Base-by-base conservation (phyloP, 2,113 vertebrate species). In the Chionis minor region DNA sequence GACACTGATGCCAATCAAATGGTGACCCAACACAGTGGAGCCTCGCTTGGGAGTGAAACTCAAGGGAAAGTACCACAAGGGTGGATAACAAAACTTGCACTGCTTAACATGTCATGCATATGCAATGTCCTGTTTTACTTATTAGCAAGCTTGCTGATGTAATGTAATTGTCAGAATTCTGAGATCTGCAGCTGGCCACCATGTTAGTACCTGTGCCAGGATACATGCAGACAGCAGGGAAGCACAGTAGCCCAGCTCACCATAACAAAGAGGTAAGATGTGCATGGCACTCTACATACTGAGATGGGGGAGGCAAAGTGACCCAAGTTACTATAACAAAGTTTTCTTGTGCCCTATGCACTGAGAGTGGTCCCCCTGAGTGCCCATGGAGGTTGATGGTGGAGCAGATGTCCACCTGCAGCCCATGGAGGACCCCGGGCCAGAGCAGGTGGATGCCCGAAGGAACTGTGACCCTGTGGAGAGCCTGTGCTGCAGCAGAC, bases 161-260 rank as follows among this genome's bases (percentile, higher is more conserved):
- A n/a, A 33, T 15, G 13, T 42, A 58, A 14, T 30, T 35, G 13
- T 45, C 18, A 24, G 27, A 21, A 58, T n/a, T 27, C 23, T 3
- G 6, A n/a, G 40, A 58, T n/a, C 10, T 1, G 1, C 24, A 44
- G 30, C 72, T 56, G 72, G 51, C 21, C 14, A 2, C 19, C 23
- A 28, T 3, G 3, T 5, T 75, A 42, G 42, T 1, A 4, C 24
- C 32, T 7, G 1, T 16, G 42, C 42, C 44, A 12, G 23, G 32
- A 9, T 74, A n/a, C 6, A 9, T n/a, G 54, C 30, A 56, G 38
- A 35, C 30, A 15, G 49, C 3, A 7, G 21, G 21, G 51, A 8
- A 55, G 35, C 22, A 22, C 42, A 56, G 52, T 56, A 56, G 11
- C 30, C 30, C 52, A 44, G 30, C 15, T 19, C 19, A 33, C 30